Conservation (phyloP, 2,113 vertebrate species). For the Triplophysa dalaica region DNA sequence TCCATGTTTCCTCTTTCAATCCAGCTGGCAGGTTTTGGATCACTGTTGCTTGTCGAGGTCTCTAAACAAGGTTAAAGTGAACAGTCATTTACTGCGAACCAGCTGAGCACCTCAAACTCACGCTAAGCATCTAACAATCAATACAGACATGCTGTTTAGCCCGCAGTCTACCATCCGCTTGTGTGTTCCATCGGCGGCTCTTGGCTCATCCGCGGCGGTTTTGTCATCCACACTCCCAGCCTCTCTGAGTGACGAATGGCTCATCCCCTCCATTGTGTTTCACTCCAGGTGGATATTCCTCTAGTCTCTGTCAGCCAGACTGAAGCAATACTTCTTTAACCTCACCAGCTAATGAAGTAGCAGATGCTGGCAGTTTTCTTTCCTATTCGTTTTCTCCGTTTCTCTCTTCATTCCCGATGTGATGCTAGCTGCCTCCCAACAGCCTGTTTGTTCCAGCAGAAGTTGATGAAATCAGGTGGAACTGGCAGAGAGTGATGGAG, state of each 20-base stretch:
- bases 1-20: background rate
- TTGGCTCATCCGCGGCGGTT: conserved; percentile 43
- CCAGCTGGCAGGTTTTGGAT: background rate
- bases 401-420: conserved; percentile 46
- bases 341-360: conserved; percentile 60
- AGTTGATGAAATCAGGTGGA: conserved; percentile 59
- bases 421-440: conserved; percentile 49
- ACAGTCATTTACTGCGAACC: conserved; percentile 15
- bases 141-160: conserved; percentile 18
- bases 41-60: background rate
- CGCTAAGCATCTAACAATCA: conserved; percentile 33
- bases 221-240: conserved; percentile 37
- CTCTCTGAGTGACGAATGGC: conserved; percentile 60
- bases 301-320: conserved; percentile 61
- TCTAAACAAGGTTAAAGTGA: conserved; percentile 23
- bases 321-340: conserved; percentile 57
- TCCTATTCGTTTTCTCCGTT: conserved; percentile 22
- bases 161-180: conserved; percentile 11
- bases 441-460: conserved; percentile 62
- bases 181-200: conserved; percentile 39
- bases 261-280: conserved; percentile 54
- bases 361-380: conserved; percentile 54
- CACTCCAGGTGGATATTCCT: conserved; percentile 64
- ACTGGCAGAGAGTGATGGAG: conserved; percentile 60
- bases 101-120: conserved; percentile 8